Percentiles rank a stretch among this genome's conserved stretches.
phyloP scores from a whole-genome alignment of 2,113 vertebrate genomes.

The Vulpes ferrilata region DNA sequence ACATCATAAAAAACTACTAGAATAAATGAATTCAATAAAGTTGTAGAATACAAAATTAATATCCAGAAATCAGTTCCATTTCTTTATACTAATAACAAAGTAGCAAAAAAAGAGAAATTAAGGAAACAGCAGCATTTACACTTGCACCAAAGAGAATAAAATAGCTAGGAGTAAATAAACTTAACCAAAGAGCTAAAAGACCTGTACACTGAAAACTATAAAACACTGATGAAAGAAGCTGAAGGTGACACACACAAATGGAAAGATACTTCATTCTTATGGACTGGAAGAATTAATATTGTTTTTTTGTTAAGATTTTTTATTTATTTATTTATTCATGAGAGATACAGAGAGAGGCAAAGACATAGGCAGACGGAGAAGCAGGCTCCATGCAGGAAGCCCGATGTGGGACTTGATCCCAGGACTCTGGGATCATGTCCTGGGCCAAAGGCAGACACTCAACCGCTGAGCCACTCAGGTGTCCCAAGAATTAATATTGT shows the following conservation, averaged over 20 bases:
- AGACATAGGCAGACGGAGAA: no score
- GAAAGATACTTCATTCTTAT: neutral
- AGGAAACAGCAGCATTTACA: neutral
- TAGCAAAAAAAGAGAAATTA: neutral
- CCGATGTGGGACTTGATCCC: no score
- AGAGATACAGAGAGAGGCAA: no score
- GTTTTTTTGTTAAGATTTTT: neutral
- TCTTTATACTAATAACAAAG: neutral
- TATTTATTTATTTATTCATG: no score
- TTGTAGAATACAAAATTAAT: neutral
- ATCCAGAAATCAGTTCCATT: neutral
- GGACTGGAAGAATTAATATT: neutral
- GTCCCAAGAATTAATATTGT: neutral
- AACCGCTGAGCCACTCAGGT: no score
- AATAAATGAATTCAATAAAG: neutral
- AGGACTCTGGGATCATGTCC: no score
- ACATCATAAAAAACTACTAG: neutral
- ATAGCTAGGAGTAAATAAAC: neutral
- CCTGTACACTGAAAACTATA: neutral
- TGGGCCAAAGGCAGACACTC: no score
- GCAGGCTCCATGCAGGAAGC: no score
- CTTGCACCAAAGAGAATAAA: neutral
- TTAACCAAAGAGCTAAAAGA: neutral
- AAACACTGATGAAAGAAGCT: neutral
- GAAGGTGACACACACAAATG: neutral